phyloP scores from a whole-genome alignment of 2,113 vertebrate genomes.

The Pseudopipra pipra region DNA sequence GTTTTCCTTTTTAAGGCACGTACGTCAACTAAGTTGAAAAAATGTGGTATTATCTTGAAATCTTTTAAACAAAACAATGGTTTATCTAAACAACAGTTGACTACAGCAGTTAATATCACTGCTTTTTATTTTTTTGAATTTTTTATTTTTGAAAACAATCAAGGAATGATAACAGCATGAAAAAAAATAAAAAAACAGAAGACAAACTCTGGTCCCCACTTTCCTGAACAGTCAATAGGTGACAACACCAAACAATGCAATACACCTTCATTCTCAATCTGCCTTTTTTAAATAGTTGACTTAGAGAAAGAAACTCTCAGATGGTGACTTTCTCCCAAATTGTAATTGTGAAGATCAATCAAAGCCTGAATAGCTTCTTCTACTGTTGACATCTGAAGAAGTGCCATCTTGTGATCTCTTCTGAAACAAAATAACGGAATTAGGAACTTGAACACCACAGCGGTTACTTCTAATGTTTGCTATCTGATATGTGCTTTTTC shows the following conservation, averaged over 20 bases:
- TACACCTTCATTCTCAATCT: constrained; percentile 63
- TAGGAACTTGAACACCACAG: constrained; percentile 59
- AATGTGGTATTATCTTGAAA: constrained; percentile 72
- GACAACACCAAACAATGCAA: constrained; percentile 79
- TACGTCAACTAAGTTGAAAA: constrained; percentile 83
- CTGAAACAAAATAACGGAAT: constrained; percentile 73
- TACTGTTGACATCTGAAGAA: constrained; percentile 96
- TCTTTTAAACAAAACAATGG: constrained; percentile 76
- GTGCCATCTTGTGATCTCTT: constrained; percentile 98
- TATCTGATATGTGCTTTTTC: not conserved
- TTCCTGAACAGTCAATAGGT: constrained; percentile 85
- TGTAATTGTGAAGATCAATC: constrained; percentile 98
- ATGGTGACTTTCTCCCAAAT: constrained; percentile 96
- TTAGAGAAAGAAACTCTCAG: constrained; percentile 98
- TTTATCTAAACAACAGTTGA: constrained; percentile 76
- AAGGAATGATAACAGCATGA: constrained; percentile 83
- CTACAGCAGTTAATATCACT: constrained; percentile 72
- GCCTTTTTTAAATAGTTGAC: constrained; percentile 88
- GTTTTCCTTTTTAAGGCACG: constrained; percentile 95
- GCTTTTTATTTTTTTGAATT: constrained; percentile 36
- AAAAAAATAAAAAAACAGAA: constrained; percentile 13
- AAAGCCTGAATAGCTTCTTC: constrained; percentile 96
- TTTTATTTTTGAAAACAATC: constrained; percentile 66
- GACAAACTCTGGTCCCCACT: constrained; percentile 87
- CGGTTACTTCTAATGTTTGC: not conserved